Evolutionary conservation across 1,140 invertebrate genomes (phyloP).

Genomic region (Nasonia longicornis): DNA sequence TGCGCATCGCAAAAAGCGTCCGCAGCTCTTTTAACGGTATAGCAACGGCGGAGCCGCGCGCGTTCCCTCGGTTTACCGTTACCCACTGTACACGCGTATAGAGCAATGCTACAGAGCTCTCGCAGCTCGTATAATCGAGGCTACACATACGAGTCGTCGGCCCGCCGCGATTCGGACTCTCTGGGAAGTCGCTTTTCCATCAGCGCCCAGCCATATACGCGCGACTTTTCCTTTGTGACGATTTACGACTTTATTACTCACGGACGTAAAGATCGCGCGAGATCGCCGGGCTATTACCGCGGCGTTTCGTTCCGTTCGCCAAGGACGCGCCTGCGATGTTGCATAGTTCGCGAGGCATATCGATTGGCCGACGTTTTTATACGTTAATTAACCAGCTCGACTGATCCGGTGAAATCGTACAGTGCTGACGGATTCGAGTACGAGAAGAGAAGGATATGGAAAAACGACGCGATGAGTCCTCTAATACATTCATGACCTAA

Average conservation of each 20-base stretch:
- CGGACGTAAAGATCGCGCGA: slow-evolving; percentile 22
- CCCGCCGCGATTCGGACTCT: slow-evolving; percentile 6
- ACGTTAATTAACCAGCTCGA: too few species aligned
- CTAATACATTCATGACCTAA: neutral
- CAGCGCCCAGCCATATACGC: too few species aligned
- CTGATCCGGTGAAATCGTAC: too few species aligned
- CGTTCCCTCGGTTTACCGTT: slow-evolving; percentile 33
- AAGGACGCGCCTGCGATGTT: neutral
- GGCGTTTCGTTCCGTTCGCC: neutral
- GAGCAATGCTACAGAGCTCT: neutral
- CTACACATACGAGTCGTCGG: neutral
- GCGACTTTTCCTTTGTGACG: neutral
- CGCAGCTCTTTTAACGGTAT: slow-evolving; percentile 29
- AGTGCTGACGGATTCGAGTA: too few species aligned
- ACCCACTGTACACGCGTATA: neutral
- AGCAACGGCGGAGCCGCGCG: slow-evolving; percentile 13
- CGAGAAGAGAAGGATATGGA: too few species aligned
- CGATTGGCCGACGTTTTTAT: too few species aligned
- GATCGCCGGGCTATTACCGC: neutral
- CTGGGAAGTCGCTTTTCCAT: neutral
- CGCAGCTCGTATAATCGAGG: slow-evolving; percentile 12
- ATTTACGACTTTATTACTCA: slow-evolving; percentile 30
- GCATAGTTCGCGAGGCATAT: too few species aligned
- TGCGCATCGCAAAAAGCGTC: slow-evolving; percentile 9
- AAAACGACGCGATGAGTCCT: too few species aligned